Evolutionary conservation across 2,888 invertebrate species (phyloP).

Genomic region (Tiliacea aurago): DNA sequence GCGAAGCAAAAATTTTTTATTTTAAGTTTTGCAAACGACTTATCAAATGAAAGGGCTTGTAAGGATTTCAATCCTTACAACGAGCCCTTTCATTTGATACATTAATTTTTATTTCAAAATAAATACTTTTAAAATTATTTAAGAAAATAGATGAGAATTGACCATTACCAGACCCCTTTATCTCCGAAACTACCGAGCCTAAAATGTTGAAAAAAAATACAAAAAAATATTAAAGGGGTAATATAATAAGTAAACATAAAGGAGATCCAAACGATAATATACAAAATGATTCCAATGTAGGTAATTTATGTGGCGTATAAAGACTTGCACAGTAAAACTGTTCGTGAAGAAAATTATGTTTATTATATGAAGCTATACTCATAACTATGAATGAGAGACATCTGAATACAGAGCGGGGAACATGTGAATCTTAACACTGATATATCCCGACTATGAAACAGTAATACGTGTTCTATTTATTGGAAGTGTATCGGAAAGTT

Average conservation of each 20-base stretch:
- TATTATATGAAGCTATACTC: slow-evolving; percentile 49
- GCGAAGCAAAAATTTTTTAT: too few relatives aligned
- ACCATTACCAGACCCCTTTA: too few relatives aligned
- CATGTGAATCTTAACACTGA: slow-evolving; percentile 27
- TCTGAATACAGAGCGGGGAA: slow-evolving; percentile 53
- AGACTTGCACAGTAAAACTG: slow-evolving; percentile 35
- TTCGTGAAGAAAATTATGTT: slow-evolving; percentile 50
- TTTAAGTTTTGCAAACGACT: too few relatives aligned
- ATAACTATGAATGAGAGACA: slow-evolving; percentile 61
- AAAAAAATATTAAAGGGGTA: not conserved
- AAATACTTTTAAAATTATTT: too few relatives aligned
- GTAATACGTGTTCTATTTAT: slow-evolving; percentile 54
- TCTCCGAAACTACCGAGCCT: too few relatives aligned
- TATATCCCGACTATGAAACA: slow-evolving; percentile 36
- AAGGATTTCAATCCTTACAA: too few relatives aligned
- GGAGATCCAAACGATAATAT: slow-evolving; percentile 13
- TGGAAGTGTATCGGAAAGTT: slow-evolving; percentile 54
- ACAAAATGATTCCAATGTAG: slow-evolving; percentile 32
- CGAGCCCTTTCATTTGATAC: too few relatives aligned
- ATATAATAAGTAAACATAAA: not conserved
- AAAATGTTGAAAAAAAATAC: too few relatives aligned
- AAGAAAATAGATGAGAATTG: too few relatives aligned
- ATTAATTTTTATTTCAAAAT: too few relatives aligned
- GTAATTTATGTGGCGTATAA: slow-evolving; percentile 39
- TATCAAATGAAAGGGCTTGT: too few relatives aligned